Base-by-base conservation (phyloP, 2,797 vertebrate genomes). In the Mallotus villosus region DNA sequence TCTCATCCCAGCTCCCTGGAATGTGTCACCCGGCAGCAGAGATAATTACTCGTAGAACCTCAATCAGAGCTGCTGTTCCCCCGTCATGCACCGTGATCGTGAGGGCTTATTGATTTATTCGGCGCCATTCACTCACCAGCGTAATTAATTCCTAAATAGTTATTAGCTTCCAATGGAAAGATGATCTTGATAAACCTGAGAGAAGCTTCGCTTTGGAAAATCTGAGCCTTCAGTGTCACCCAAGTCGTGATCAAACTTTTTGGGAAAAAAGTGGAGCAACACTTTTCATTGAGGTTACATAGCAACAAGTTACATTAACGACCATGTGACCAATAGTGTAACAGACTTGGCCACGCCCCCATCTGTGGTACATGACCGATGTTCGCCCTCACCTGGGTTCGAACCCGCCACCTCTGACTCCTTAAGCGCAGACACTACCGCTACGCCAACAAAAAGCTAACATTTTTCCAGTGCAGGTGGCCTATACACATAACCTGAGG, bases 11-110 rank as follows among this genome's bases (percentile, higher is more conserved):
- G 37, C 27, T 46, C 34, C 49, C 49, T 21, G 72, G 70, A 67
- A 37, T 34, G 34, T 72, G 59, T 61, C 25, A 70, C 49, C 29
- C 63, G 58, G 24, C 34, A 4, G n/a, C 67, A 34, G 60, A 53
- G 60, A 63, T 72, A 75, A 73, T 73, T 67, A 71, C 11, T 55
- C 21, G 27, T 49, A 27, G 21, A 74, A 67, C 63, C 67, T 63
- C 58, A 68, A 80, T 74, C 68, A 80, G 59, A 80, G 62, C 64
- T 19, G 70, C 11, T 53, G 60, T 65, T 49, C 53, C 71, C 16
- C 57, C 67, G 71, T 79, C 61, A 76, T 63, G 49, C 66, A 22
- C 63, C 8, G 12, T 68, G 37, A 74, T 70, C 64, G 53, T 60
- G 27, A 68, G 51, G 51, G 37, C 22, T 37, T 68, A 71, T 74